phyloP scores from a whole-genome alignment of 2,797 vertebrate genomes.

The Falco novaeseelandiae region DNA sequence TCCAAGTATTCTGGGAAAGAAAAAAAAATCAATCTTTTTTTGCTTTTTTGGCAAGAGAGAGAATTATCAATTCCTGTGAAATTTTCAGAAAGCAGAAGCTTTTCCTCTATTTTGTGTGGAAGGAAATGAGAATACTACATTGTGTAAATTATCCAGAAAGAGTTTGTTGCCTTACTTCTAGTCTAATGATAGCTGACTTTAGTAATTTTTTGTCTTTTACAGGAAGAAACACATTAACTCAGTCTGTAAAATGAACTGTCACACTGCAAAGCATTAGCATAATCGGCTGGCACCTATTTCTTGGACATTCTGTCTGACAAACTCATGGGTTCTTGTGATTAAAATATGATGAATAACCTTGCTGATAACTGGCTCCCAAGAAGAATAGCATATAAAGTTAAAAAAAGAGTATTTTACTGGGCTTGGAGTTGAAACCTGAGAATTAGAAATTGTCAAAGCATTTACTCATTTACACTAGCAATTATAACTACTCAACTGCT shows the following conservation, averaged over 20 bases:
- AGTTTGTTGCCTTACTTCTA: background rate
- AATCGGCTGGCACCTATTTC: slow-evolving; percentile 51
- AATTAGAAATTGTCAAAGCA: background rate
- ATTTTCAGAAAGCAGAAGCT: background rate
- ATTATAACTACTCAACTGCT: background rate
- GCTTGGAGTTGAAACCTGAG: background rate
- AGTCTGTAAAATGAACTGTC: slow-evolving; percentile 44
- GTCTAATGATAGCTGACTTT: background rate
- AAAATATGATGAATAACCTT: slow-evolving; percentile 48
- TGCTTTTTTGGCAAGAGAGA: background rate
- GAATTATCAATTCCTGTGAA: background rate
- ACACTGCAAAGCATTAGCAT: slow-evolving; percentile 36
- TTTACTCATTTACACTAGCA: background rate
- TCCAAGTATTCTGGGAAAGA: background rate
- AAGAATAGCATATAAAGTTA: background rate
- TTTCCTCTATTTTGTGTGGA: background rate
- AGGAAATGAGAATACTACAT: background rate
- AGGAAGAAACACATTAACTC: background rate
- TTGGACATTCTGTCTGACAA: slow-evolving; percentile 43
- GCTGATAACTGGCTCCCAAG: slow-evolving; percentile 10
- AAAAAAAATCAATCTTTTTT: background rate
- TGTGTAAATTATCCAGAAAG: background rate
- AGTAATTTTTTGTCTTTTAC: background rate
- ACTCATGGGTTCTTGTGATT: slow-evolving; percentile 23
- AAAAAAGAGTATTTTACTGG: background rate